Base-by-base conservation (phyloP, 2,113 vertebrate genomes). In the Etheostoma spectabile region DNA sequence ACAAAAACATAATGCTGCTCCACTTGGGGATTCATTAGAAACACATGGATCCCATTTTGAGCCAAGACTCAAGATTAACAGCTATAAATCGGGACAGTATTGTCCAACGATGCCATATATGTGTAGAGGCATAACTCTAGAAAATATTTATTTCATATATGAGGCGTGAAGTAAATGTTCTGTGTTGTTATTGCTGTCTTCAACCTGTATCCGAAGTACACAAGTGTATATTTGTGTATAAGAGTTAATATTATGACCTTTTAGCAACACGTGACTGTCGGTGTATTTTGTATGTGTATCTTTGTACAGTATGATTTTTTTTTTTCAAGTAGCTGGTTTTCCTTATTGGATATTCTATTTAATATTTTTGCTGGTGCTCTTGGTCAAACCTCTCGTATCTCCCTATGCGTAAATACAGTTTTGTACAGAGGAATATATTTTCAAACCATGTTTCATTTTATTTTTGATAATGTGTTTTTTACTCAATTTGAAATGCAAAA, bases 171-270 rank as follows among this genome's bases (percentile, higher is more conserved):
- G 88, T 92, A 82, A 82, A 91, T 90, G 74, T 82, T 91, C 64
- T 60, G 62, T 89, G 74, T 81, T 90, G 88, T 92, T 89, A 83
- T 87, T 87, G 81, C 86, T 88, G 72, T 93, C 81, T 92, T 94
- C 85, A 87, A 60, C 91, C 73, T 96, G 83, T 95, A 92, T 92
- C 93, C 85, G 87, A 91, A 89, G 46, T 91, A 51, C 93, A 93
- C 95, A 95, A 93, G 46, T 96, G 95, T 96, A 95, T 92, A 96
- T 96, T 96, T 97, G 95, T 97, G 94, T 91, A 95, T 96, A 96
- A 95, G 94, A 96, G 92, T 95, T 93, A 94, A 95, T 94, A 93
- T 95, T 94, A 92, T 88, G 90, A 90, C 68, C 82, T 96, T 42
- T 92, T 91, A 94, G 89, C 93, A 93, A 88, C 91, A 89, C 92